Conservation (phyloP, 1,140 invertebrate genomes). For the Muscidifurax raptorellus region DNA sequence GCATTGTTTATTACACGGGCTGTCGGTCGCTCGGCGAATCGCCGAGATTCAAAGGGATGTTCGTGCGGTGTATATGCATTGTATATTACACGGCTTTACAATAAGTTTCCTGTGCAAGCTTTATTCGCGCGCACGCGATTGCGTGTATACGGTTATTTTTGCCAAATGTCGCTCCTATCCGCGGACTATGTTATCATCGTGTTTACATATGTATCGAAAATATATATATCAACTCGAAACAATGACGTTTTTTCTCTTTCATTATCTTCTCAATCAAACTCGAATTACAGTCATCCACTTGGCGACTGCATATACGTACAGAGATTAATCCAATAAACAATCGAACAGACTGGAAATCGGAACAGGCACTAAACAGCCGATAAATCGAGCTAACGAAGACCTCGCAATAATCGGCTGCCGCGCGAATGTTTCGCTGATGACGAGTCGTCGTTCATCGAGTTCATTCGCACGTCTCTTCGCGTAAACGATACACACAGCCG, state of each 20-base stretch:
- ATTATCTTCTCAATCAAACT: background rate
- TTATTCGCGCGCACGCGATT: no score
- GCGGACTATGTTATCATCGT: no score
- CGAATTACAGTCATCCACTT: no score
- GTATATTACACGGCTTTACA: background rate
- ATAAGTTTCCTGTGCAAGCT: background rate
- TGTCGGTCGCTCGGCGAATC: background rate
- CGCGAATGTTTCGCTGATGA: slow-evolving; percentile 16
- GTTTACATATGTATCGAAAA: no score
- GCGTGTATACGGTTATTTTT: background rate
- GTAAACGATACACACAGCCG: background rate
- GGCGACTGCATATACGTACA: no score
- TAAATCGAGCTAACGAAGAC: background rate
- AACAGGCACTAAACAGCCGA: background rate
- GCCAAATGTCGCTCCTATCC: no score
- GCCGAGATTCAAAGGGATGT: no score
- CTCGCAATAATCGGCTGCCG: slow-evolving; percentile 14
- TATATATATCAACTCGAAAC: background rate
- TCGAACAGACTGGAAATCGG: background rate
- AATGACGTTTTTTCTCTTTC: background rate
- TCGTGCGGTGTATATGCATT: no score
- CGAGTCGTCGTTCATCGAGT: background rate
- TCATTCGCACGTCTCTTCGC: background rate
- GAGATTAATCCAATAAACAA: background rate
- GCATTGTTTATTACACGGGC: no score